Evolutionary conservation across 1,140 invertebrate genomes (phyloP).

Genomic region (Drosophila ananassae): DNA sequence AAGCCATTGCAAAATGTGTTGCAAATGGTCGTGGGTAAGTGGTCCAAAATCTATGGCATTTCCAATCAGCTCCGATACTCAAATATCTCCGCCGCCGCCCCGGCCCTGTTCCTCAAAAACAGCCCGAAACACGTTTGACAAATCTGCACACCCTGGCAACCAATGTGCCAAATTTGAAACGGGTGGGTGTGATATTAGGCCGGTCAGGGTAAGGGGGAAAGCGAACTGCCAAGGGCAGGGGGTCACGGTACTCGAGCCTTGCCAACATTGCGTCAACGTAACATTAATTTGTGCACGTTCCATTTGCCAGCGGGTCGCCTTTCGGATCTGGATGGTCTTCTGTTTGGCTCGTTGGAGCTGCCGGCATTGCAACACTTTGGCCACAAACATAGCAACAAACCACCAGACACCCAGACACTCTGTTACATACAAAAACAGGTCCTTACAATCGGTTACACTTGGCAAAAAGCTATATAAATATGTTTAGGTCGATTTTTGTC

Average conservation of each 20-base stretch:
- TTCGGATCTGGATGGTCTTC: slow-evolving; percentile 33
- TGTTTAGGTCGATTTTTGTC: too few relatives aligned
- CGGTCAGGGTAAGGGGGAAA: background rate
- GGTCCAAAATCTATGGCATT: slow-evolving; percentile 49
- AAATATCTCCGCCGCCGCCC: background rate
- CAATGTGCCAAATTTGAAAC: slow-evolving; percentile 74
- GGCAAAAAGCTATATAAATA: background rate
- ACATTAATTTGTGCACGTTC: slow-evolving; percentile 79
- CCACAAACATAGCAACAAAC: slow-evolving; percentile 58
- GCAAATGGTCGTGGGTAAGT: slow-evolving; percentile 21
- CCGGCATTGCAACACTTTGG: slow-evolving; percentile 72
- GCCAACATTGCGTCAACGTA: slow-evolving; percentile 66
- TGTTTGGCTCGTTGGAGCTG: slow-evolving; percentile 33
- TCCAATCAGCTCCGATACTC: slow-evolving; percentile 47
- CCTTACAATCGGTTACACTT: slow-evolving; percentile 11
- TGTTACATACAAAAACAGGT: slow-evolving; percentile 17
- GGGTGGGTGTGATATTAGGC: slow-evolving; percentile 12
- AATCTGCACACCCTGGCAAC: slow-evolving; percentile 63
- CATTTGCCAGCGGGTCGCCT: slow-evolving; percentile 59
- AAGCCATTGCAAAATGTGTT: slow-evolving; percentile 4
- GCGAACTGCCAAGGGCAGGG: background rate
- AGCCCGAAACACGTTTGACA: slow-evolving; percentile 47
- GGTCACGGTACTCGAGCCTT: slow-evolving; percentile 55
- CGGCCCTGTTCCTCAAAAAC: background rate
- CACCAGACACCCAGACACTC: slow-evolving; percentile 32